Base-by-base conservation (phyloP, 2,797 vertebrate genomes). In the Lepus oiostolus region DNA sequence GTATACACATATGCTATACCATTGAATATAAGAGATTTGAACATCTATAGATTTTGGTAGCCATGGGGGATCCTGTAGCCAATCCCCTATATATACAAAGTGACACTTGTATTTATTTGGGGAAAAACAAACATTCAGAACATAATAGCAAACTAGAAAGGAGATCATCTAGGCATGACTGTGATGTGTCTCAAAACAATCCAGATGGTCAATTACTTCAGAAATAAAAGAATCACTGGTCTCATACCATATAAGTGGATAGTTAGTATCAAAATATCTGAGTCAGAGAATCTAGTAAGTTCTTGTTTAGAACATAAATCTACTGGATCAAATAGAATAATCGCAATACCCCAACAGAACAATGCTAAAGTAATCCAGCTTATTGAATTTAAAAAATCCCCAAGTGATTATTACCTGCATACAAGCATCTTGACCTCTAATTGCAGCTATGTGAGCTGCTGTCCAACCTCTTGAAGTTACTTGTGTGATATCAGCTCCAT, bases 391-490 rank as follows among this genome's bases (percentile, higher is more conserved):
- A 21, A 21, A 72, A 80, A 77, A 95, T n/a, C 65, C 65, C 16
- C 63, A 85, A 85, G 35, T 65, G 77, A 26, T 24, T 65, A 80
- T 5, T 98, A 99, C 99, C 98, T 99, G 98, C 98, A 99, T 97
- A 90, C 99, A 99, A 24, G 98, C 98, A 85, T 99, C 98, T 88
- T 98, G 98, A 21, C 99, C 99, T 30, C 96, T 98, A 95, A 99
- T 98, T 28, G 99, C 98, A 0, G 98, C 98, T 0, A 99, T 96
- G 58, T 99, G 99, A 94, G 98, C 98, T 0, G 98, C 98, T 10
- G 98, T 98, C 98, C 98, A 99, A 21, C 98, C 98, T 96, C 98
- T 81, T 0, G 9, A 38, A 0, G 98, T 97, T 21, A 95, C 91
- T 0, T 7, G 54, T 0, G 96, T 85, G 21, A 81, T 54, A 80